These are phyloP conservation scores for Otocyon megalotis DNA, from an alignment of 2,113 vertebrate species.

Conservation along the genomic window DNA sequence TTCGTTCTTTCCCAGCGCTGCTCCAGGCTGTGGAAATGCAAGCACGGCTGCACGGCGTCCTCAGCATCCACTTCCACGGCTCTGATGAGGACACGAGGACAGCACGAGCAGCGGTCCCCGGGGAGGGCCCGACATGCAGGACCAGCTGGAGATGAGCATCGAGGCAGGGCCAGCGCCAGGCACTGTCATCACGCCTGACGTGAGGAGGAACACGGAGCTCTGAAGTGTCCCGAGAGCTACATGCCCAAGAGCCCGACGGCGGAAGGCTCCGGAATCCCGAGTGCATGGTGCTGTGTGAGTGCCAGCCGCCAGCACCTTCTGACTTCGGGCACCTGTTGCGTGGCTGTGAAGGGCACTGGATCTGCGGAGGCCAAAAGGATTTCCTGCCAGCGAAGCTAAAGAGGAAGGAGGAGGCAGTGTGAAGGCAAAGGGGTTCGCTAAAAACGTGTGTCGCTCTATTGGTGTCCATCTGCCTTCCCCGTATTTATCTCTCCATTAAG, in stretches of 20 bases:
- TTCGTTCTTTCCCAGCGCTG: fast-evolving
- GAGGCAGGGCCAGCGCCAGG: fast-evolving
- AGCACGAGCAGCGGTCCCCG: not conserved
- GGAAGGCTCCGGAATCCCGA: not conserved
- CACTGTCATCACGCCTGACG: not conserved
- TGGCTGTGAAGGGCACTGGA: not conserved
- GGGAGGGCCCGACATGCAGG: not conserved
- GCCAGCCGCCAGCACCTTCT: not conserved
- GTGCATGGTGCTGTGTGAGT: fast-evolving
- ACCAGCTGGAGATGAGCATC: not conserved
- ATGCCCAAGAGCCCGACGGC: fast-evolving
- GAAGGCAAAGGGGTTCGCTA: too few relatives aligned
- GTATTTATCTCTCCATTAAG: not conserved
- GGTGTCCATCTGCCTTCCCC: not conserved
- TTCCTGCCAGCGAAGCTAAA: fast-evolving
- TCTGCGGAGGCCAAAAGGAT: fast-evolving
- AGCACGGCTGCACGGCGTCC: fast-evolving
- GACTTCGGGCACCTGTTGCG: fast-evolving
- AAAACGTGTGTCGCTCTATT: too few relatives aligned
- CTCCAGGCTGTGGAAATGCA: not conserved
- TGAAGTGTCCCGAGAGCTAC: not conserved
- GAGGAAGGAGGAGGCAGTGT: not conserved
- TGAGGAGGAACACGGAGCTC: fast-evolving
- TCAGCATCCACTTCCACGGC: fast-evolving
- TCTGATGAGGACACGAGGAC: not conserved